These are phyloP conservation scores for Plagodis dolabraria DNA, from an alignment of 2,888 invertebrate species.

Conservation along the genomic window DNA sequence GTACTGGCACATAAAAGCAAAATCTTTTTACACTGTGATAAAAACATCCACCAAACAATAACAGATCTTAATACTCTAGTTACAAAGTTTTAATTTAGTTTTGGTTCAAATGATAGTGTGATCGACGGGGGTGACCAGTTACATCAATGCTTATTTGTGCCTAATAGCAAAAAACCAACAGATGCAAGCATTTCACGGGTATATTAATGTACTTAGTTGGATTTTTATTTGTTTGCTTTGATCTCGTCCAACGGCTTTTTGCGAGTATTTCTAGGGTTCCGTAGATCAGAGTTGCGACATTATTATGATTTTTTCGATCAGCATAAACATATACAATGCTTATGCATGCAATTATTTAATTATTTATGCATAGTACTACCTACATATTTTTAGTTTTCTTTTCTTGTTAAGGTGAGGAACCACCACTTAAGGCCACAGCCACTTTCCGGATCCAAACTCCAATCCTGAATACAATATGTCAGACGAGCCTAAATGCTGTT, in stretches of 20 bases:
- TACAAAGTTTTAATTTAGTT: conserved; percentile 29
- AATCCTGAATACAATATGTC: too few relatives aligned
- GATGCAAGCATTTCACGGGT: conserved; percentile 83
- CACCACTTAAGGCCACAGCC: too few relatives aligned
- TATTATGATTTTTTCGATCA: neutral
- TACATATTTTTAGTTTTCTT: too few relatives aligned
- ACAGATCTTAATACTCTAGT: neutral
- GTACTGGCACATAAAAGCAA: neutral
- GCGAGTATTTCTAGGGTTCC: conserved; percentile 44
- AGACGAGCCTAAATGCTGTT: too few relatives aligned
- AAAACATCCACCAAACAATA: neutral
- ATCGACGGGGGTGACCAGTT: conserved; percentile 58
- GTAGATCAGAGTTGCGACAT: conserved; percentile 1
- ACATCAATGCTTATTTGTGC: conserved; percentile 81
- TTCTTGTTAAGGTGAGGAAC: too few relatives aligned
- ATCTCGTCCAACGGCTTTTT: conserved; percentile 56
- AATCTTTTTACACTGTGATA: neutral
- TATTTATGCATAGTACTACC: too few relatives aligned
- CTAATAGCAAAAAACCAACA: conserved; percentile 83
- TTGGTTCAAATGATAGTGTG: conserved; percentile 19
- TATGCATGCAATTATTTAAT: too few relatives aligned
- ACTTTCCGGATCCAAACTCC: too few relatives aligned
- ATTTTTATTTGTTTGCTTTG: conserved; percentile 78
- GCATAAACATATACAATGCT: too few relatives aligned
- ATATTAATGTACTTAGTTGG: conserved; percentile 82